phyloP scores from a whole-genome alignment of 2,888 invertebrate genomes.

The Patella ulyssiponensis region DNA sequence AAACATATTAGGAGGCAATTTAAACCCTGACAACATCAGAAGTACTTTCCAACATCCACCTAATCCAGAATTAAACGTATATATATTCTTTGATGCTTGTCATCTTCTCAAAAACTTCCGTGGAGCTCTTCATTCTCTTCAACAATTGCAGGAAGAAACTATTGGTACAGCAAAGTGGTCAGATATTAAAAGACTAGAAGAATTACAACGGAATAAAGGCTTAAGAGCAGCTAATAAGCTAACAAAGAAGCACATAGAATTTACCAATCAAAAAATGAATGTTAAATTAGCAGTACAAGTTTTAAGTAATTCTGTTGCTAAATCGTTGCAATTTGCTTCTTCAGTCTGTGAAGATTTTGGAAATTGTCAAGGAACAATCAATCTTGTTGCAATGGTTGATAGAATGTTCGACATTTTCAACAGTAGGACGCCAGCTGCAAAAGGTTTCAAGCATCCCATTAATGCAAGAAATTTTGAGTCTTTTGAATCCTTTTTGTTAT shows the following conservation, averaged over 20 bases:
- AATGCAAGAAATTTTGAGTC: slow-evolving; percentile 4
- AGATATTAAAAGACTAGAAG: neutral
- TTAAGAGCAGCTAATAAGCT: slow-evolving; percentile 18
- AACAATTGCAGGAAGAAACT: neutral
- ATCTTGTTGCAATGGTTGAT: neutral
- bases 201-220: slow-evolving; percentile 7
- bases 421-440: neutral
- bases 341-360: slow-evolving; percentile 11
- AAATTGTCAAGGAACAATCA: neutral
- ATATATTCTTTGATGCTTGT: slow-evolving; percentile 20
- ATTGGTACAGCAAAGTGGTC: neutral
- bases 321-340: slow-evolving; percentile 15
- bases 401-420: slow-evolving; percentile 21
- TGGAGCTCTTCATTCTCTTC: neutral
- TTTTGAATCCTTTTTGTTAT: neutral
- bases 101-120: slow-evolving; percentile 19
- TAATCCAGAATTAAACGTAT: neutral
- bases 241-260: slow-evolving; percentile 12
- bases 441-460: slow-evolving; percentile 16
- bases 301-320: slow-evolving; percentile 16
- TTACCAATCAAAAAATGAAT: neutral
- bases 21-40: slow-evolving; percentile 4
- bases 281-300: slow-evolving; percentile 14
- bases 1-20: slow-evolving; percentile 11
- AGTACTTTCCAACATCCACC: neutral